Evolutionary conservation across 2,888 invertebrate species (phyloP).

Genomic region (Hemistola chrysoprasaria): DNA sequence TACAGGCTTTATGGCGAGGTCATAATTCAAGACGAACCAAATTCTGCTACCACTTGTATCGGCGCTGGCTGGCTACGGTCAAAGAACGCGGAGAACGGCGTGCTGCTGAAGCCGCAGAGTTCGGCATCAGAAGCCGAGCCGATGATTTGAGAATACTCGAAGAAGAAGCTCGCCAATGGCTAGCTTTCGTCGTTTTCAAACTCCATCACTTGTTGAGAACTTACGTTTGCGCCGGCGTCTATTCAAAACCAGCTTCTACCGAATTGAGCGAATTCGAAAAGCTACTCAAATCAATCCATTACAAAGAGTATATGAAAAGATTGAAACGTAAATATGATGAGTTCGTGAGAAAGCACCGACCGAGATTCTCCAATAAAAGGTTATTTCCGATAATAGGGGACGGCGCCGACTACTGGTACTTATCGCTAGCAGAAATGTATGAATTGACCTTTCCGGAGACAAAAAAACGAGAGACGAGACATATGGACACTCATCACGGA

Average conservation of each 20-base stretch:
- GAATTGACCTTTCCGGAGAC: constrained; percentile 53
- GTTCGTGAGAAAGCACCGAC: constrained; percentile 68
- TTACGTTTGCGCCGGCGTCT: constrained; percentile 60
- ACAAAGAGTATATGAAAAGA: constrained; percentile 69
- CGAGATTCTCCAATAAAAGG: constrained; percentile 66
- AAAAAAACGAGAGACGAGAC: constrained; percentile 43
- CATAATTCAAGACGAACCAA: constrained; percentile 63
- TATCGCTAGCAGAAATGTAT: constrained; percentile 76
- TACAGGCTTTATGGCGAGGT: constrained; percentile 68
- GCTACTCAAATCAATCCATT: constrained; percentile 67
- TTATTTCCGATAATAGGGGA: constrained; percentile 73
- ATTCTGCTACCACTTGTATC: constrained; percentile 67
- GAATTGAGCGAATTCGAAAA: constrained; percentile 69
- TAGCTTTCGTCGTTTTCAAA: constrained; percentile 73
- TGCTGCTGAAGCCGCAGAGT: constrained; percentile 68
- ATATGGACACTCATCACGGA: constrained; percentile 55
- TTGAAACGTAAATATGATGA: constrained; percentile 67
- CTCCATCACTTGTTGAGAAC: constrained; percentile 71
- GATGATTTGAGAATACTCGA: constrained; percentile 67
- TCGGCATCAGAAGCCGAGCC: constrained; percentile 62
- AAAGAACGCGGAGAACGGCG: constrained; percentile 61
- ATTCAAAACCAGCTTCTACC: constrained; percentile 54
- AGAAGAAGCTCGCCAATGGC: constrained; percentile 70
- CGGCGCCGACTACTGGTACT: constrained; percentile 73
- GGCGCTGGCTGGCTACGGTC: constrained; percentile 64